Evolutionary conservation across 37 sponge, comb jelly and placozoan species (phyloP).

Genomic region (Bolinopsis microptera): DNA sequence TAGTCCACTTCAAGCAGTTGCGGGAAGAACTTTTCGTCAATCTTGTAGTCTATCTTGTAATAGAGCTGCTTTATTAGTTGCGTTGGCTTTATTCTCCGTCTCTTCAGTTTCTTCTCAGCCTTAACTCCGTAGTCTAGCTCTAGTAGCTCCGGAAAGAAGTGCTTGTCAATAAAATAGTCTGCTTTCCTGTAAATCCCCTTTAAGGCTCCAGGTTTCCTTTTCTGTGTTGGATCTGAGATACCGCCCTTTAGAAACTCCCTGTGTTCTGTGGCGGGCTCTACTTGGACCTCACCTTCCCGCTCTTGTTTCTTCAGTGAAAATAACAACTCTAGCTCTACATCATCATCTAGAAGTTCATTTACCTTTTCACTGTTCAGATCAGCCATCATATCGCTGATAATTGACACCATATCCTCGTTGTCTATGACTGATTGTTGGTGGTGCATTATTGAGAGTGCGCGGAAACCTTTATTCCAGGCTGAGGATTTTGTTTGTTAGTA

Average conservation of each 20-base stretch:
- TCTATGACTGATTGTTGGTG: neutral
- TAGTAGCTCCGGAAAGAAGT: neutral
- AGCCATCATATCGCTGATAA: neutral
- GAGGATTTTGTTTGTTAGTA: no score
- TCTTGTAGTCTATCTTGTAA: neutral
- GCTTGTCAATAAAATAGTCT: neutral
- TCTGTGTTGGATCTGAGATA: no score
- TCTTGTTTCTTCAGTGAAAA: neutral
- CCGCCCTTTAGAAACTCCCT: no score
- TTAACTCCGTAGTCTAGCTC: neutral
- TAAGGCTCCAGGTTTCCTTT: neutral
- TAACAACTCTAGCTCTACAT: neutral
- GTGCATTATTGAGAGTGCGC: neutral
- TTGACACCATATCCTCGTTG: neutral
- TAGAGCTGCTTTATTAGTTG: neutral
- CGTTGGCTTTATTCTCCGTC: neutral
- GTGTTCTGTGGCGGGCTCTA: neutral
- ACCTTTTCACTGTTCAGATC: neutral
- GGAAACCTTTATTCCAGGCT: neutral
- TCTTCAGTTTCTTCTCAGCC: neutral
- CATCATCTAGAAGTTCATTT: neutral
- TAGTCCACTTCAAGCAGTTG: neutral
- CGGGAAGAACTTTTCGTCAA: conserved; percentile 10
- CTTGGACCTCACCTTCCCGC: neutral
- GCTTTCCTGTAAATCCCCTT: neutral